These are phyloP conservation scores for Lasioglossum figueresi DNA, from an alignment of 2,888 invertebrate genomes.

Conservation along the genomic window DNA sequence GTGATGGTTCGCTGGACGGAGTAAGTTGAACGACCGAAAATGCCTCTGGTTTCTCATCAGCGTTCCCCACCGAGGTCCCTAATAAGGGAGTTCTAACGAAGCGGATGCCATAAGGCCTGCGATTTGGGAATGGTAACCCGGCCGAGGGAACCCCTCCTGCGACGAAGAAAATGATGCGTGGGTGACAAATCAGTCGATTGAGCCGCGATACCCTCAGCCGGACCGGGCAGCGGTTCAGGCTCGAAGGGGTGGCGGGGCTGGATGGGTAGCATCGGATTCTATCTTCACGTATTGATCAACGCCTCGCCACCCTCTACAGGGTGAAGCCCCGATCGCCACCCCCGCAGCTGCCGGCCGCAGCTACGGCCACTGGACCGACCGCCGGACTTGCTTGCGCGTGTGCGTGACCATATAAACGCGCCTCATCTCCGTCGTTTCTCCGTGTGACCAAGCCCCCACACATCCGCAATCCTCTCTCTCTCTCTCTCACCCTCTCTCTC, in stretches of 20 bases:
- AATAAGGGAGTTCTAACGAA: conserved; percentile 60
- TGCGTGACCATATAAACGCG: conserved; percentile 77
- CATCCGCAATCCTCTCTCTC: not conserved
- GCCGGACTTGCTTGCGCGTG: conserved; percentile 79
- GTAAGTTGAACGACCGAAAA: conserved; percentile 30
- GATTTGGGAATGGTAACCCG: conserved; percentile 35
- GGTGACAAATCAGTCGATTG: conserved; percentile 82
- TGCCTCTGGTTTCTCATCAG: conserved; percentile 34
- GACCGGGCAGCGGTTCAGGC: conserved; percentile 74
- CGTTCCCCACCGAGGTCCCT: conserved; percentile 7
- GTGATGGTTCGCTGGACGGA: not conserved
- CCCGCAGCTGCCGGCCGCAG: conserved; percentile 82
- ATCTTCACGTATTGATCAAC: conserved; percentile 84
- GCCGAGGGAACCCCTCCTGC: conserved; percentile 34
- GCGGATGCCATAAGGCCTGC: conserved; percentile 52
- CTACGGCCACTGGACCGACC: conserved; percentile 83
- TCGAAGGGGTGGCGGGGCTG: conserved; percentile 69
- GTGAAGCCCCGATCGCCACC: conserved; percentile 79
- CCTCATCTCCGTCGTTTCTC: conserved; percentile 68
- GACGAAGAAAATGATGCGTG: conserved; percentile 80
- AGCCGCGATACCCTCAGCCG: conserved; percentile 78
- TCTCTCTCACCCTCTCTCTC: not conserved
- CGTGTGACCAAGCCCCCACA: conserved; percentile 46
- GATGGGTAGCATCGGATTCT: conserved; percentile 83
- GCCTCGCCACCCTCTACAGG: conserved; percentile 81